These are phyloP conservation scores for Lepus timidus DNA, from an alignment of 2,113 vertebrate species.

Conservation along the genomic window DNA sequence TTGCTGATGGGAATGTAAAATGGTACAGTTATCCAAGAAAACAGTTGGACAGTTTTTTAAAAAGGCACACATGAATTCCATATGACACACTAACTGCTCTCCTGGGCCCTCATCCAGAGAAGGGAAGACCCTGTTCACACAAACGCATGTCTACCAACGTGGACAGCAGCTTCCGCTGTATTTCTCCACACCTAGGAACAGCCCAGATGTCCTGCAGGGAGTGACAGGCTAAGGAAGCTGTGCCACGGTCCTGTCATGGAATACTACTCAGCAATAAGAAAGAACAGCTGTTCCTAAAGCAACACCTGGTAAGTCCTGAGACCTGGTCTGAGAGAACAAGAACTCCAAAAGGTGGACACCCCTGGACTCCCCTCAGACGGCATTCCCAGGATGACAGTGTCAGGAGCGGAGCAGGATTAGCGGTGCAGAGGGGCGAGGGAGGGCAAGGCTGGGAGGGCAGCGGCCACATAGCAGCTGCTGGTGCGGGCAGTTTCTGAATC, in stretches of 20 bases:
- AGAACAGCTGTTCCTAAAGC: background rate
- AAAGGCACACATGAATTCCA: background rate
- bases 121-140: background rate
- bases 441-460: background rate
- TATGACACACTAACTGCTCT: background rate
- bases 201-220: background rate
- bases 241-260: background rate
- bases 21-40: constrained; percentile 13
- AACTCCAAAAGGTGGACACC: background rate
- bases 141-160: background rate
- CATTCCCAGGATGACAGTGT: constrained; percentile 1
- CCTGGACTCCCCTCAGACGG: background rate
- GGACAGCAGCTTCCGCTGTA: background rate
- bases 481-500: background rate
- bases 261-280: background rate
- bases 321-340: background rate
- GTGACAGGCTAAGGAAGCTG: background rate
- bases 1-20: background rate
- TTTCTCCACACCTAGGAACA: background rate
- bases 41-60: constrained; percentile 9
- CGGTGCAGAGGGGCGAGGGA: background rate
- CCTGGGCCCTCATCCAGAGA: constrained; percentile 18
- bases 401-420: background rate
- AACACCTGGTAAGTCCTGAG: background rate
- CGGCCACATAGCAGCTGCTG: background rate